These are phyloP conservation scores for Ascidia mentula DNA, from an alignment of 23 tunicate genomes.

Conservation along the genomic window DNA sequence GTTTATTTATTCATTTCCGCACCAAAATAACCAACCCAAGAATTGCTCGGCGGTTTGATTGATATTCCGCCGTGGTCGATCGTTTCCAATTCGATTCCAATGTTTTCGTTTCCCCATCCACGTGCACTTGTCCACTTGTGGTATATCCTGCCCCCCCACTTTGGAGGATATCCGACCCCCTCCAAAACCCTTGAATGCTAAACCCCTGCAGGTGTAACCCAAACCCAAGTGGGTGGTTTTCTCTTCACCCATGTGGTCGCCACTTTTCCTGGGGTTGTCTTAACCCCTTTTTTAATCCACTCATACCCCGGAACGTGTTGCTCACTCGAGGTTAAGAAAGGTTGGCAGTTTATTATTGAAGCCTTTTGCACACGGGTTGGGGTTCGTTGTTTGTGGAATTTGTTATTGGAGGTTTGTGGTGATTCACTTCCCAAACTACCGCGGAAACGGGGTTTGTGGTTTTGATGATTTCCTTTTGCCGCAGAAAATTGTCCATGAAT, in stretches of 20 bases:
- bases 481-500: too few species aligned
- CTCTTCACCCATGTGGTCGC: background rate
- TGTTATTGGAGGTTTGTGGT: too few species aligned
- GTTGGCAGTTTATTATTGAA: background rate
- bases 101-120: background rate
- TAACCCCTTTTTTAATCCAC: background rate
- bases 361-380: too few species aligned
- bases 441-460: too few species aligned
- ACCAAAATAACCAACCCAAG: too few species aligned
- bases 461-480: too few species aligned
- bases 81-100: background rate
- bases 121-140: background rate
- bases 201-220: background rate
- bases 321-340: background rate
- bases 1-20: too few species aligned
- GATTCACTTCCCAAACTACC: too few species aligned
- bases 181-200: background rate
- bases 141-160: background rate
- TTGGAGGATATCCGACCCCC: constrained; percentile 1
- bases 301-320: background rate
- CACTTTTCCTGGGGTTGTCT: background rate
- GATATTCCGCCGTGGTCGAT: too few species aligned
- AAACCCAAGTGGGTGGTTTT: background rate
- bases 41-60: too few species aligned
- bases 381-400: too few species aligned